Evolutionary conservation across 2,888 invertebrate species (phyloP), one percentile per base, ranked within the genome.

Genomic region (Rhorus exstirpatorius): DNA sequence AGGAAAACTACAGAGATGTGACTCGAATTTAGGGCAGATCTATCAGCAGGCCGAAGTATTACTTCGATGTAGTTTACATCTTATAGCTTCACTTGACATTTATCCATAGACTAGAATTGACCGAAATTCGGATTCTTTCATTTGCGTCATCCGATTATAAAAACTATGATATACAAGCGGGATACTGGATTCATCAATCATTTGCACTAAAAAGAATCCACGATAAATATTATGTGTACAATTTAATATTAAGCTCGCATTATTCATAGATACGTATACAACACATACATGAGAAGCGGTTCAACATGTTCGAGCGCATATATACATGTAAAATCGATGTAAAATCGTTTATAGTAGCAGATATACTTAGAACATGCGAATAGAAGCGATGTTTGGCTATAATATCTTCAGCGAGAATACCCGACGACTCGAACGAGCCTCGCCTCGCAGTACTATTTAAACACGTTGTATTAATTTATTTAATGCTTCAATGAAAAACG

Each of bases 141-240:
- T 71, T 51, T 44, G n/a, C 46, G 55, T 65, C 38, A 71, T 78
- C 46, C 31, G 53, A 55, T 71, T 63, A 71, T 44, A 61, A 17
- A 58, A 78, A 65, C 24, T 19, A 4, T 19, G 17, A 38, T 70
- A 44, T 44, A 61, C 38, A 61, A 53, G 21, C 14, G 31, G n/a
- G n/a, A n/a, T 55, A 41, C 41, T 19, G 24, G 14, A 19, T 41
- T 71, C 14, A 49, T 46, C 35, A 65, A 17, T 55, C 17, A 55
- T 41, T 3, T 17, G 26, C 17, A 55, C 26, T 31, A 58, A 31
- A 31, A 8, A 35, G 1, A 38, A 31, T 60, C 0, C 35, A n/a
- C n/a, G n/a, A n/a, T n/a, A n/a, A n/a, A n/a, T n/a, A n/a, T n/a
- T n/a, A 44, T 21, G 10, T 31, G 44, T 44, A 19, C 31, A 17